phyloP scores from a whole-genome alignment of 2,888 invertebrate genomes.

The Phrixothrix hirtus region DNA sequence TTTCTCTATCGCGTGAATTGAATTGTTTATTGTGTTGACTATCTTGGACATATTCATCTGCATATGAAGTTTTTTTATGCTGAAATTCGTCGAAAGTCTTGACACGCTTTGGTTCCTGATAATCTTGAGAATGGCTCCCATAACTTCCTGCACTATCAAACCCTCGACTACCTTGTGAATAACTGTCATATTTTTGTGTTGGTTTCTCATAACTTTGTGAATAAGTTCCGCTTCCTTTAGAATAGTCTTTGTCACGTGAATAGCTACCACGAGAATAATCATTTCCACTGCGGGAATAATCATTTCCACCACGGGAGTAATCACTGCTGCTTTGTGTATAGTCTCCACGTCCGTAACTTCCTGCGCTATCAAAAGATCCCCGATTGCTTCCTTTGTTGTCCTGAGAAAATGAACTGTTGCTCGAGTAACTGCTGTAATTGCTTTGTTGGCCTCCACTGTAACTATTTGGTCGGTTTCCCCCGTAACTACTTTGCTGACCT shows the following conservation, averaged over 20 bases:
- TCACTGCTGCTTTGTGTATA: constrained; percentile 52
- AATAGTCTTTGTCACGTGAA: constrained; percentile 11
- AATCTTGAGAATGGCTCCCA: constrained; percentile 36
- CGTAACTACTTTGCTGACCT: constrained; percentile 1
- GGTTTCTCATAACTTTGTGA: constrained; percentile 36
- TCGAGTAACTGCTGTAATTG: constrained; percentile 16
- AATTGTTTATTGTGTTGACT: constrained; percentile 53
- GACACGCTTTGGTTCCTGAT: constrained; percentile 50
- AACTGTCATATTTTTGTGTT: too few relatives aligned
- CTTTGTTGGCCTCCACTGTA: constrained; percentile 33
- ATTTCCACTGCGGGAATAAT: constrained; percentile 33
- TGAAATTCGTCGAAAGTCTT: constrained; percentile 55
- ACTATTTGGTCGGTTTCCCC: constrained; percentile 36
- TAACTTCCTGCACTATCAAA: constrained; percentile 48
- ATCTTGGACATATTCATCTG: constrained; percentile 56
- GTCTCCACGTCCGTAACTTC: constrained; percentile 35
- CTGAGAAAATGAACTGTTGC: too few relatives aligned
- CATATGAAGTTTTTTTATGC: constrained; percentile 50
- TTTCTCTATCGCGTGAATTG: constrained; percentile 42
- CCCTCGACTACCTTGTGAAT: constrained; percentile 39
- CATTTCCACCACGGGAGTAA: constrained; percentile 43
- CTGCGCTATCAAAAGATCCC: constrained; percentile 39
- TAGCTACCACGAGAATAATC: constrained; percentile 36
- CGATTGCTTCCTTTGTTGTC: constrained; percentile 1
- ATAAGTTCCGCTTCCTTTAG: constrained; percentile 6